Conservation (phyloP, 1,140 invertebrate genomes). For the Ips typographus region DNA sequence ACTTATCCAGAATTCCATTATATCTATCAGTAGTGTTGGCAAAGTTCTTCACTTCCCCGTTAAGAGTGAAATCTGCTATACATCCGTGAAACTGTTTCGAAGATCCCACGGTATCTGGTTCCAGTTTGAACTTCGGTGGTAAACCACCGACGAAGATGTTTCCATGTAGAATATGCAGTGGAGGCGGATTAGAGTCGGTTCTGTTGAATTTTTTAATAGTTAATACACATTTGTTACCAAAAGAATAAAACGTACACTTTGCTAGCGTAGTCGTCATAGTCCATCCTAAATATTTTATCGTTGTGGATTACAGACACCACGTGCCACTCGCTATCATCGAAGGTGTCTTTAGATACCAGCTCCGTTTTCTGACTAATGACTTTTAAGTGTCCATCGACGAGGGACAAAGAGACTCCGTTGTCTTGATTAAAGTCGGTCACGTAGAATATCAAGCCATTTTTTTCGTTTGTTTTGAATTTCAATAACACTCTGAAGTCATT, state of each 20-base stretch:
- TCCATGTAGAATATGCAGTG: constrained; percentile 63
- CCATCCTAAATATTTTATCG: constrained; percentile 63
- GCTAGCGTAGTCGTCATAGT: constrained; percentile 80
- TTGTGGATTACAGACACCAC: constrained; percentile 82
- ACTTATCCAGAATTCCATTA: constrained; percentile 69
- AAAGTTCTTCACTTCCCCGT: constrained; percentile 80
- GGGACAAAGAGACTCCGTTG: constrained; percentile 65
- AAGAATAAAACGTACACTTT: constrained; percentile 57
- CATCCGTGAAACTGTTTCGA: constrained; percentile 73
- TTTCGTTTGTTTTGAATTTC: constrained; percentile 82
- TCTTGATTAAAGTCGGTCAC: constrained; percentile 65
- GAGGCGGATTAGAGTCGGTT: constrained; percentile 58
- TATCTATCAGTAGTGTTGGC: constrained; percentile 66
- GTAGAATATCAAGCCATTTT: constrained; percentile 79
- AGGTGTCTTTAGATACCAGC: constrained; percentile 62
- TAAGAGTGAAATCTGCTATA: constrained; percentile 83
- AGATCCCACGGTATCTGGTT: constrained; percentile 48
- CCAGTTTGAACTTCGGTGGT: constrained; percentile 59
- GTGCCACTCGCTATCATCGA: constrained; percentile 92
- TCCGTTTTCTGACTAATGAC: constrained; percentile 69
- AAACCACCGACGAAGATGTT: constrained; percentile 85
- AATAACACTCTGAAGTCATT: constrained; percentile 76
- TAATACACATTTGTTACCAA: not conserved
- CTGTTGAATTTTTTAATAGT: constrained; percentile 42
- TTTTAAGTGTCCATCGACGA: constrained; percentile 69